Percentiles rank a stretch among this genome's conserved stretches.
Evolutionary conservation across 2,888 invertebrate species (phyloP).

Genomic region (Ectemnius continuus): DNA sequence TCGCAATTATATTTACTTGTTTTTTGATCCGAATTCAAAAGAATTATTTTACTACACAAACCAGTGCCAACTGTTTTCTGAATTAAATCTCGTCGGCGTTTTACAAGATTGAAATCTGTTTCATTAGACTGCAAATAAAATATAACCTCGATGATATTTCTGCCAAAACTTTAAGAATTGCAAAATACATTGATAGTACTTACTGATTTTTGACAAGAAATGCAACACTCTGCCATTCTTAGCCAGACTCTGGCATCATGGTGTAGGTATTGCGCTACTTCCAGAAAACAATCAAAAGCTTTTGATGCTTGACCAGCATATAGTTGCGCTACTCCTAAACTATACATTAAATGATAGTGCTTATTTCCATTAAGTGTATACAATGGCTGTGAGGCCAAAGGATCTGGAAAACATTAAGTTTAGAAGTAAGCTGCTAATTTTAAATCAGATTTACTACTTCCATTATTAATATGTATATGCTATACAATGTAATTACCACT

Average conservation of each 20-base stretch:
- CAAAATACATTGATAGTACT: slow-evolving; percentile 67
- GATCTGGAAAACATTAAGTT: slow-evolving; percentile 66
- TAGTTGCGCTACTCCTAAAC: slow-evolving; percentile 90
- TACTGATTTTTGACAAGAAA: slow-evolving; percentile 83
- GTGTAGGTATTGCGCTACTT: slow-evolving; percentile 91
- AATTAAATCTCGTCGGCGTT: slow-evolving; percentile 81
- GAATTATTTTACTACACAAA: slow-evolving; percentile 82
- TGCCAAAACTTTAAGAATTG: background rate
- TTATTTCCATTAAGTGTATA: slow-evolving; percentile 82
- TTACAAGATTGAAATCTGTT: slow-evolving; percentile 81
- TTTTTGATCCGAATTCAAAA: slow-evolving; percentile 80
- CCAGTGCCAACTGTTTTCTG: slow-evolving; percentile 82
- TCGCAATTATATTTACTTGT: slow-evolving; percentile 81
- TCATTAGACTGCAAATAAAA: slow-evolving; percentile 80
- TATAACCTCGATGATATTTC: background rate
- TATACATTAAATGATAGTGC: slow-evolving; percentile 86
- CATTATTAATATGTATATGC: background rate
- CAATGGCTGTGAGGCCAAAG: slow-evolving; percentile 80
- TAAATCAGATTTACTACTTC: too few relatives aligned
- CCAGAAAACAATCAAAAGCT: slow-evolving; percentile 94
- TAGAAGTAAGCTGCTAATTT: too few relatives aligned
- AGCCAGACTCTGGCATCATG: slow-evolving; percentile 95
- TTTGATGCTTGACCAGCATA: slow-evolving; percentile 88
- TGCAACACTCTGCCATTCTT: slow-evolving; percentile 95
- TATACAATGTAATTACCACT: slow-evolving; percentile 46